phyloP scores from a whole-genome alignment of 37 sponge, comb jelly and placozoan species.

The Aphrocallistes beatrix region DNA sequence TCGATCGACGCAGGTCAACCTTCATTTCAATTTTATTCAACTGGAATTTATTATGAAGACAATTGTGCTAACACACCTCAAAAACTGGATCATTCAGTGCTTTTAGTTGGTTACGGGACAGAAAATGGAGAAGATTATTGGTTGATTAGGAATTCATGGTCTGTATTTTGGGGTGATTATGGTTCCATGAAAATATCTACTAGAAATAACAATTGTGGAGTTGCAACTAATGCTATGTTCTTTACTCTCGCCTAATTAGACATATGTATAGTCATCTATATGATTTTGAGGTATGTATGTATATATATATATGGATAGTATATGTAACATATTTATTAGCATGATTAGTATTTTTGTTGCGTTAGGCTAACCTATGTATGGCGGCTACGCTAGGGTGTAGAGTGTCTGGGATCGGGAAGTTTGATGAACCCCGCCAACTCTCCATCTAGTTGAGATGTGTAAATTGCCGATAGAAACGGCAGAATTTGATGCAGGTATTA shows the following conservation, averaged over 20 bases:
- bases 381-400: no score
- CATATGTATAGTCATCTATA: no score
- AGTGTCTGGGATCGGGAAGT: no score
- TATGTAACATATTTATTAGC: no score
- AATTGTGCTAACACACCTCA: conserved; percentile 55
- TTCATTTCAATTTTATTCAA: conserved; percentile 76
- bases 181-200: conserved; percentile 82
- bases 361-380: no score
- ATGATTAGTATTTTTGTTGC: no score
- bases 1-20: conserved; percentile 81
- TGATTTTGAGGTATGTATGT: no score
- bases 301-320: no score
- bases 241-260: neutral
- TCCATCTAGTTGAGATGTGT: no score
- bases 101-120: conserved; percentile 94
- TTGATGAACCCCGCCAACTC: no score
- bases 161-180: conserved; percentile 87
- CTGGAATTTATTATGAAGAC: conserved; percentile 85
- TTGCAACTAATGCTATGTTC: conserved; percentile 68
- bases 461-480: no score
- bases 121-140: conserved; percentile 42
- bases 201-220: conserved; percentile 92
- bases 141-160: conserved; percentile 94
- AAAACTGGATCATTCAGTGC: conserved; percentile 83
- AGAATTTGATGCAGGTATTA: no score